Conservation (phyloP, 2,113 vertebrate genomes). For the Trematomus loennbergii region DNA sequence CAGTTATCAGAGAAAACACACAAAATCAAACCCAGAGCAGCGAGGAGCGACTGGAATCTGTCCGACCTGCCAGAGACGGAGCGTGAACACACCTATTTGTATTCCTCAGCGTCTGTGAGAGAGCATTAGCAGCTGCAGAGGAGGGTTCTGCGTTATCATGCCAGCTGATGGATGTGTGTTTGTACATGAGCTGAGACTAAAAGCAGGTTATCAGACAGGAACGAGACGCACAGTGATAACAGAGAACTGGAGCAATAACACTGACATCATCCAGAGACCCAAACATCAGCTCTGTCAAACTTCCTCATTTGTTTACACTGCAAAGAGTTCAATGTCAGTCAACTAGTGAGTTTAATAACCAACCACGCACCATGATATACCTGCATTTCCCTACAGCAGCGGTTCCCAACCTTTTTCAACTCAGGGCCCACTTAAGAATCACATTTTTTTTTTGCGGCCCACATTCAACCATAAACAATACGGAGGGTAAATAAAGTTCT, state of each 20-base stretch:
- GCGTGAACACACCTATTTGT: not conserved
- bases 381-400: too few species aligned
- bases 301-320: not conserved
- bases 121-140: not conserved
- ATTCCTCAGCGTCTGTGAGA: not conserved
- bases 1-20: conserved; percentile 25
- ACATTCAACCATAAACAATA: too few species aligned
- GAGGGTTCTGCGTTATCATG: not conserved
- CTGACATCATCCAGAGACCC: conserved; percentile 5
- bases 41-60: not conserved
- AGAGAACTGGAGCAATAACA: not conserved
- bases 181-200: not conserved
- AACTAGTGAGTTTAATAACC: too few species aligned
- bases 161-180: not conserved
- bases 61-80: not conserved
- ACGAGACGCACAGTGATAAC: not conserved
- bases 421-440: too few species aligned
- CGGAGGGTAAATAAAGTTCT: too few species aligned
- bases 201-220: conserved; percentile 10
- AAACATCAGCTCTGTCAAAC: not conserved
- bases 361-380: too few species aligned
- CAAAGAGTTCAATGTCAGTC: too few species aligned
- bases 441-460: too few species aligned
- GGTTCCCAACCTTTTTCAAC: too few species aligned
- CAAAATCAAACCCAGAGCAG: conserved; percentile 1